Conservation (phyloP, 53 echinoderm and acorn worm species). For the Temnopleurus reevesii region DNA sequence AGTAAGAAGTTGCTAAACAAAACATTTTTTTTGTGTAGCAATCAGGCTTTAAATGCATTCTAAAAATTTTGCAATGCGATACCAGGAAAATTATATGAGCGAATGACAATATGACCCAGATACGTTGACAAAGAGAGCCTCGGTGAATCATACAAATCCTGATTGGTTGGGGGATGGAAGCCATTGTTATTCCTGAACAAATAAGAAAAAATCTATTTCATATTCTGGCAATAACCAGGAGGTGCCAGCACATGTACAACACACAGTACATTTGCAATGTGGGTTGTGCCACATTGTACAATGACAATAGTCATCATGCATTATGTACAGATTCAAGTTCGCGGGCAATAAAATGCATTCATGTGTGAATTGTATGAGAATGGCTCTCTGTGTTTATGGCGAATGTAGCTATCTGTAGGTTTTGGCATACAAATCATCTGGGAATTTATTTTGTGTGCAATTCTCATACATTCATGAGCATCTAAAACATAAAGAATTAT, state of each 20-base stretch:
- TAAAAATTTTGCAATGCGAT: no score
- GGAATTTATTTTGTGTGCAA: no score
- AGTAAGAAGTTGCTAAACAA: no score
- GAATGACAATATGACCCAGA: not conserved
- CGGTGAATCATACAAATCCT: not conserved
- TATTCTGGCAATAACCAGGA: not conserved
- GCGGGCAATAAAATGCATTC: not conserved
- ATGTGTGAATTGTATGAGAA: not conserved
- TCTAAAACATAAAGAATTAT: no score
- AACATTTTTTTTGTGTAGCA: no score
- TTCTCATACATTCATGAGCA: no score
- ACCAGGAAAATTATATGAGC: not conserved
- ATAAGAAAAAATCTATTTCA: constrained; percentile 10
- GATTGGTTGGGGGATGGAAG: not conserved
- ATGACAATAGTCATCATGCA: no score
- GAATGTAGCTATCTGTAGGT: no score
- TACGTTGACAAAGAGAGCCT: not conserved
- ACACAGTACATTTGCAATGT: not conserved
- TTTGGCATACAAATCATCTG: no score
- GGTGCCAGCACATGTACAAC: not conserved
- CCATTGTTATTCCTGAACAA: not conserved
- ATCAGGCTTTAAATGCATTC: no score
- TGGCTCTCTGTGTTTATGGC: no score
- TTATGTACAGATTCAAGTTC: not conserved
- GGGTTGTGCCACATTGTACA: no score